Evolutionary conservation across 2,797 vertebrate genomes (phyloP).

Genomic region (Poecile montanus): DNA sequence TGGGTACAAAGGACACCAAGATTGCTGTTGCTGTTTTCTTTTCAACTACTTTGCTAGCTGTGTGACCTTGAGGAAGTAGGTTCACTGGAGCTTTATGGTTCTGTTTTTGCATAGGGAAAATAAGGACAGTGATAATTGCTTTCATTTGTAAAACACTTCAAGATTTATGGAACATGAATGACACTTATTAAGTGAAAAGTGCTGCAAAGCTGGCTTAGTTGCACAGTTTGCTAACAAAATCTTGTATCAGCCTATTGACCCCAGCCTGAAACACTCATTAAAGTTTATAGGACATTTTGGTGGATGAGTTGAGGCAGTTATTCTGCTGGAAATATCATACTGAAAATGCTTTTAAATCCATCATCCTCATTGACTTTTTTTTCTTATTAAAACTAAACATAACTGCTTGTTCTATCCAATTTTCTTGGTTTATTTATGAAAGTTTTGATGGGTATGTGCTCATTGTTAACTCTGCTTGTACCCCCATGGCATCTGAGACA

Average conservation of each 20-base stretch:
- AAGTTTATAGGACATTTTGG: conserved; percentile 43
- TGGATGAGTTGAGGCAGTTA: background rate
- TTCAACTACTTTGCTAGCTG: background rate
- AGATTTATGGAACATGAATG: conserved; percentile 30
- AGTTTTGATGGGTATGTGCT: background rate
- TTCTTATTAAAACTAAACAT: background rate
- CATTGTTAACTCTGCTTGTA: background rate
- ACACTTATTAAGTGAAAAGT: conserved; percentile 29
- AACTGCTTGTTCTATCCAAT: background rate
- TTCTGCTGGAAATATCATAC: background rate
- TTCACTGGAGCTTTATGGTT: background rate
- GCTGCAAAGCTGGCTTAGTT: conserved; percentile 32
- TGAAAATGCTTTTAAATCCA: background rate
- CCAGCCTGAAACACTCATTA: conserved; percentile 24
- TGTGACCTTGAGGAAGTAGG: background rate
- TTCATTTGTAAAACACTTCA: conserved; percentile 36
- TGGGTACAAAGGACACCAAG: background rate
- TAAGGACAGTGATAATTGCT: conserved; percentile 35
- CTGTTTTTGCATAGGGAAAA: background rate
- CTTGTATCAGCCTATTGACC: background rate
- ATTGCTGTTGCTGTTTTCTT: background rate
- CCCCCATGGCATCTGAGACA: background rate
- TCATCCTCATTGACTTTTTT: background rate
- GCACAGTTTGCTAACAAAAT: background rate
- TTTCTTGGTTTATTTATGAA: conserved; percentile 23